A percentile compares a stretch with the other conserved stretches of the same genome.
These are phyloP conservation scores for Pseudomyrmex pallidus DNA, from an alignment of 1,140 invertebrate genomes.

Conservation along the genomic window DNA sequence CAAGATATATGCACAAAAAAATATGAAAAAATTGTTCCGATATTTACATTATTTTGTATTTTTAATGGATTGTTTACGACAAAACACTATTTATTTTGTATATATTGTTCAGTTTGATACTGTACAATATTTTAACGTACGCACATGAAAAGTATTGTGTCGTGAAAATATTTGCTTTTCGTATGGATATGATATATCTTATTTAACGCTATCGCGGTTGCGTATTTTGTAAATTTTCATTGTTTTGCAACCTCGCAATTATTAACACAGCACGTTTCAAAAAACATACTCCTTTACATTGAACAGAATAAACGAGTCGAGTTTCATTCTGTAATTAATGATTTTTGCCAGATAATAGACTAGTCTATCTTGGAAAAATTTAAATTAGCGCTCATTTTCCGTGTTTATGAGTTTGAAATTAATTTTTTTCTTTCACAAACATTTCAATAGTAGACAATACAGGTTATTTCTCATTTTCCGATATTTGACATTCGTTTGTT, in stretches of 20 bases:
- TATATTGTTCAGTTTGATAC: neutral
- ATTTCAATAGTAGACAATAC: no score
- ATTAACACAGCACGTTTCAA: slow-evolving; percentile 7
- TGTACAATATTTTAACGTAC: slow-evolving; percentile 7
- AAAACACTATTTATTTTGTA: no score
- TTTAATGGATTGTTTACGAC: no score
- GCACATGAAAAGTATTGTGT: slow-evolving; percentile 30
- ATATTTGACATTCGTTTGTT: no score
- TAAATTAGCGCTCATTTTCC: neutral
- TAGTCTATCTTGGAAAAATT: neutral
- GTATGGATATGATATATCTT: slow-evolving; percentile 12
- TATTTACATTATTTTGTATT: no score
- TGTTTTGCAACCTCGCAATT: slow-evolving; percentile 21
- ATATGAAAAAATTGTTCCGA: no score
- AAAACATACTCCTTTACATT: neutral
- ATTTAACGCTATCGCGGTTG: slow-evolving; percentile 20
- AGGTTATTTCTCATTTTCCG: no score
- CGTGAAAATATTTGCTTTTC: slow-evolving; percentile 27
- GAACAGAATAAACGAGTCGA: neutral
- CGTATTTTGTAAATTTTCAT: slow-evolving; percentile 10
- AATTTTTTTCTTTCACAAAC: no score
- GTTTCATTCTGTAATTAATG: neutral
- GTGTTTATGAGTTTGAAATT: no score
- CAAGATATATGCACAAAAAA: no score
- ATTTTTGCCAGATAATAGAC: neutral